Base-by-base conservation (phyloP, 1,140 invertebrate species). In the Aricia agestis region DNA sequence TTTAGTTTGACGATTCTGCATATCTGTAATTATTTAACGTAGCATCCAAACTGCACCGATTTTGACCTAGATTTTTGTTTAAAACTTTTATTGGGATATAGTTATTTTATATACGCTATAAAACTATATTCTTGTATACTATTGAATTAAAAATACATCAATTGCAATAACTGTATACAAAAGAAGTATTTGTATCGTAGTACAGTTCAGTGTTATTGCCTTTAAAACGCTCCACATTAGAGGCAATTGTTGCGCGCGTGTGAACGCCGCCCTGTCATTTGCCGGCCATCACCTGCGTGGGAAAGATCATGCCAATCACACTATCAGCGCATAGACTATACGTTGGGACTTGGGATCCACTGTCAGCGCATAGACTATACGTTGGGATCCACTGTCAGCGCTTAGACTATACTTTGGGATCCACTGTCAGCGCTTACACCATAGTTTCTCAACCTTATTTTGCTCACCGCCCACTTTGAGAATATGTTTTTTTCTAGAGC, bases 181-280 rank as follows among this genome's bases (percentile, higher is more conserved):
- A 13, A 52, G 9, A 9, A 2, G 45, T 52, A 52, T 52, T 52
- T 52, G 6, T 15, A 52, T 15, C 45, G 42, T 10, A 1, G 45
- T 52, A 52, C 45, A 52, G 45, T 52, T 52, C 11, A 15, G 13
- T 15, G 45, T 52, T 52, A 52, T 52, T 52, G 45, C 45, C 45
- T 52, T 52, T 52, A 52, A 52, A 52, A 52, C 45, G 45, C 45
- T 52, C 45, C 45, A 52, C 45, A 52, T 52, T 52, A 52, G 45
- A 52, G 45, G 10, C 45, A 52, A 52, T 72, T 65, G 67, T 67
- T 72, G 74, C 65, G 66, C 68, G 72, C 71, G 77, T 76, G 74
- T 77, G 76, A 80, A 78, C 74, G 72, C 74, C 74, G 76, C 74
- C 67, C 74, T 76, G 77, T 78, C 74, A 78, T 78, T 78, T 78